These are phyloP conservation scores for Neoarius graeffei DNA, from an alignment of 2,113 vertebrate species.

Conservation along the genomic window DNA sequence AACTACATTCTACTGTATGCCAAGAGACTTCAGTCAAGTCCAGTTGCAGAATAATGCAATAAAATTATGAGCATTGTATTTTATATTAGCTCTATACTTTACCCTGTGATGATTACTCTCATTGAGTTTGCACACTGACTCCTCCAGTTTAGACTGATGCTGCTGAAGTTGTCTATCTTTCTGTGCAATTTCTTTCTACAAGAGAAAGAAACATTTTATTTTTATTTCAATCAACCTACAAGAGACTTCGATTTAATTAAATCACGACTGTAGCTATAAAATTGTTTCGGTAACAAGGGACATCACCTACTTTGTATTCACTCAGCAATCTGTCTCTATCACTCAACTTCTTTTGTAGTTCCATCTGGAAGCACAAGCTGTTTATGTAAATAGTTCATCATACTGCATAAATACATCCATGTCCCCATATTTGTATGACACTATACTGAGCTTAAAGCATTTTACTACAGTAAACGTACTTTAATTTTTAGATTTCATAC, in stretches of 20 bases:
- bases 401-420: neutral
- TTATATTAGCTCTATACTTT: conserved; percentile 23
- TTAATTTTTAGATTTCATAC: conserved; percentile 51
- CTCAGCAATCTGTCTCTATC: conserved; percentile 85
- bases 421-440: neutral
- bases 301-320: conserved; percentile 84
- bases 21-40: neutral
- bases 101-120: conserved; percentile 84
- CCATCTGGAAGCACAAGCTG: conserved; percentile 73
- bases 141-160: conserved; percentile 85
- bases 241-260: neutral
- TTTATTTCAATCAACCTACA: neutral
- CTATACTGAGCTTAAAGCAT: neutral
- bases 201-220: conserved; percentile 3
- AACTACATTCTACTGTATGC: neutral
- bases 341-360: conserved; percentile 87
- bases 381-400: neutral
- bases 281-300: neutral
- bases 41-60: neutral
- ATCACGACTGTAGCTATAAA: conserved; percentile 5
- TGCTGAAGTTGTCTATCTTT: conserved; percentile 90
- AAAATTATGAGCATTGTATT: neutral
- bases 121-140: conserved; percentile 79
- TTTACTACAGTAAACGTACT: neutral
- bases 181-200: conserved; percentile 84